Evolutionary conservation across 1,140 invertebrate species (phyloP).

Genomic region (Aphaenogaster floridana): DNA sequence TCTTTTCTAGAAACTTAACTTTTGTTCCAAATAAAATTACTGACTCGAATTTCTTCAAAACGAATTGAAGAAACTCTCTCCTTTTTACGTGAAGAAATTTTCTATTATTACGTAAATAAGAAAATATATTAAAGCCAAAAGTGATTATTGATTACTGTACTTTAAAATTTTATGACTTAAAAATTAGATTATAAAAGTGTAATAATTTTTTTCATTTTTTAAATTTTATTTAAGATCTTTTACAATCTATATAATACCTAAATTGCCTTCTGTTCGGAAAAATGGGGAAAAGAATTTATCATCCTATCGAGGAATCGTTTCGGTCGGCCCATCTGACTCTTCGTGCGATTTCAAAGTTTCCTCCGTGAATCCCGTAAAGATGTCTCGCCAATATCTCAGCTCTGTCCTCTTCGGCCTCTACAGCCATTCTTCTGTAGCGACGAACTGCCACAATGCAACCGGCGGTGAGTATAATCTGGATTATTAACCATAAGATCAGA

Average conservation of each 20-base stretch:
- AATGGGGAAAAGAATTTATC: not conserved
- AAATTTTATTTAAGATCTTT: not conserved
- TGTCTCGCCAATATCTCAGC: slow-evolving; percentile 82
- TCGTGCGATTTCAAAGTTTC: slow-evolving; percentile 83
- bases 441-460: slow-evolving; percentile 81
- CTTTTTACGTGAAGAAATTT: not conserved
- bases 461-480: slow-evolving; percentile 82
- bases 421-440: slow-evolving; percentile 79
- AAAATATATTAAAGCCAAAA: not conserved
- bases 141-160: not conserved
- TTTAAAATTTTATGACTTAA: not conserved
- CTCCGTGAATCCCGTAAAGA: slow-evolving; percentile 83
- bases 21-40: slow-evolving; percentile 4
- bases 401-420: slow-evolving; percentile 82
- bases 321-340: slow-evolving; percentile 85
- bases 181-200: not conserved
- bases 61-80: not conserved
- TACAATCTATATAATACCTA: not conserved
- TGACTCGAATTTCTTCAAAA: slow-evolving; percentile 1
- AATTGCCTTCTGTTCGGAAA: not conserved
- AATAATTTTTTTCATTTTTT: not conserved
- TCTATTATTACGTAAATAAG: not conserved
- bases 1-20: not conserved
- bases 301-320: slow-evolving; percentile 70
- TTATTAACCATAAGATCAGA: slow-evolving; percentile 81